Percentiles rank a stretch among this genome's conserved stretches.
These are phyloP conservation scores for Nothoprocta perdicaria DNA, from an alignment of 2,113 vertebrate species.

Conservation along the genomic window DNA sequence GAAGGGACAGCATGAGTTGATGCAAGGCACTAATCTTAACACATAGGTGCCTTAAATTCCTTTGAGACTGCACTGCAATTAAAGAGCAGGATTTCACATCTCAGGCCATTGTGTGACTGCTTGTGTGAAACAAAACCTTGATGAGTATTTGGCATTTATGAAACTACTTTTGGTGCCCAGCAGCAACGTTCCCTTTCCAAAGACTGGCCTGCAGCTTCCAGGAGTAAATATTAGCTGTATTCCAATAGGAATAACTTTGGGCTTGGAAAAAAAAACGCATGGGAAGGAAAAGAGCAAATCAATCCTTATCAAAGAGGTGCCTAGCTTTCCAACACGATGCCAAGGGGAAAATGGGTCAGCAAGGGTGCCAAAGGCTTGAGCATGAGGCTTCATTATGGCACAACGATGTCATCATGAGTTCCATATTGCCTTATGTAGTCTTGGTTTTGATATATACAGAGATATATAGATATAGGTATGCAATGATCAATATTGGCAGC, in stretches of 20 bases:
- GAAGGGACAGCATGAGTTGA: background rate
- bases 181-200: background rate
- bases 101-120: accelerated
- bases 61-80: background rate
- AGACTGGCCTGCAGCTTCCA: background rate
- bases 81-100: accelerated
- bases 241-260: background rate
- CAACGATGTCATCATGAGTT: accelerated
- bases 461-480: too few relatives aligned
- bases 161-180: background rate
- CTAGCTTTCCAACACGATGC: too few relatives aligned
- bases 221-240: background rate
- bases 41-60: background rate
- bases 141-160: background rate
- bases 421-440: background rate
- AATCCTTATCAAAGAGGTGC: background rate
- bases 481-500: background rate
- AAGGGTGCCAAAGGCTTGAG: too few relatives aligned
- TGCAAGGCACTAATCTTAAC: background rate
- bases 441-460: background rate
- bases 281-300: background rate
- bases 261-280: background rate
- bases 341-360: background rate
- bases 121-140: background rate
- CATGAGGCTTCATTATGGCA: background rate